Conservation (phyloP, 1,140 invertebrate species). For the Listronotus oregonensis region DNA sequence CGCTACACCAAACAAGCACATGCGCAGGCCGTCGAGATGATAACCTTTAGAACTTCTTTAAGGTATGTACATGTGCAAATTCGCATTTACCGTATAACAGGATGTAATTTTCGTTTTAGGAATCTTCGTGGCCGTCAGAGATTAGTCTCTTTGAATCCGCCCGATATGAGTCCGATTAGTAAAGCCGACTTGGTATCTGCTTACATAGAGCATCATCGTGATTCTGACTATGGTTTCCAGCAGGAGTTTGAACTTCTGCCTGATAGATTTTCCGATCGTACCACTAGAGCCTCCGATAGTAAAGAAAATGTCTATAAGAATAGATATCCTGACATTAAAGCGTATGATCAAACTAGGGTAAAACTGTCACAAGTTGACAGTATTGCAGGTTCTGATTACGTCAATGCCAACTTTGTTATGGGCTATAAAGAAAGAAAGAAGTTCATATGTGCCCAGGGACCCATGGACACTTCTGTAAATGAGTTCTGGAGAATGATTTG, state of each 20-base stretch:
- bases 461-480: slow-evolving; percentile 88
- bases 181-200: slow-evolving; percentile 72
- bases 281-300: slow-evolving; percentile 81
- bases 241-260: slow-evolving; percentile 86
- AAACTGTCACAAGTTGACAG: slow-evolving; percentile 77
- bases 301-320: slow-evolving; percentile 89
- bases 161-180: slow-evolving; percentile 80
- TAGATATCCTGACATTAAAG: slow-evolving; percentile 87
- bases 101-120: slow-evolving; percentile 47
- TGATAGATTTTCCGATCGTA: slow-evolving; percentile 84
- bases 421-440: slow-evolving; percentile 92
- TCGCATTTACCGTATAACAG: too few relatives aligned
- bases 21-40: slow-evolving; percentile 76
- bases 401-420: slow-evolving; percentile 91
- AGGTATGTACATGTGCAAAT: slow-evolving; percentile 58
- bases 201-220: slow-evolving; percentile 78
- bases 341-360: slow-evolving; percentile 91
- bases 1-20: slow-evolving; percentile 73
- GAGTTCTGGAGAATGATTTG: slow-evolving; percentile 99
- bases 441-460: slow-evolving; percentile 92
- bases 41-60: slow-evolving; percentile 70
- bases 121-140: slow-evolving; percentile 69
- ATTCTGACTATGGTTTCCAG: slow-evolving; percentile 87
- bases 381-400: slow-evolving; percentile 82
- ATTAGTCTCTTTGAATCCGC: slow-evolving; percentile 68